These are phyloP conservation scores for Meandrusa payeni DNA, from an alignment of 2,888 invertebrate genomes.

Conservation along the genomic window DNA sequence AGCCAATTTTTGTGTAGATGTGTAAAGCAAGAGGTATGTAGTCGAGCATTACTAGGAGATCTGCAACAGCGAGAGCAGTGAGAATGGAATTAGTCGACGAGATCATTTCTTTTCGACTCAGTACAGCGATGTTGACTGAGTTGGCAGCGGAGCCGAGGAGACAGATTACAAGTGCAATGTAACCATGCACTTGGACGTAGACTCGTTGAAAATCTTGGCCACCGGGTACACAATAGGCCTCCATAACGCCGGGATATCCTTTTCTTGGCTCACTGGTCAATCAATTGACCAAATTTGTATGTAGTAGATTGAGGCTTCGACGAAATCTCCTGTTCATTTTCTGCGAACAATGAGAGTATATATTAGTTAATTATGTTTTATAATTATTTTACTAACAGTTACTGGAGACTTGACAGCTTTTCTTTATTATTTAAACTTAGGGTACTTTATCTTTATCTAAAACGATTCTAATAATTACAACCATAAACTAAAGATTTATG, in stretches of 20 bases:
- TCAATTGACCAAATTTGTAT: too few species aligned
- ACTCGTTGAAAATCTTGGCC: slow-evolving; percentile 80
- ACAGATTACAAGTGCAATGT: slow-evolving; percentile 92
- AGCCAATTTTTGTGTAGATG: slow-evolving; percentile 83
- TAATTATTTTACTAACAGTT: too few species aligned
- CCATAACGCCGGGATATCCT: slow-evolving; percentile 25
- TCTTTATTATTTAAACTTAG: too few species aligned
- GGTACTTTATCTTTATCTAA: too few species aligned
- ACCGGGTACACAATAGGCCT: slow-evolving; percentile 76
- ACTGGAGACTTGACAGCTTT: too few species aligned
- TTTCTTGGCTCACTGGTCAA: not conserved
- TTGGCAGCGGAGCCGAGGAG: slow-evolving; percentile 94
- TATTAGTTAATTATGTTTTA: not conserved
- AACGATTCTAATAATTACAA: too few species aligned
- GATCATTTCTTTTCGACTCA: slow-evolving; percentile 93
- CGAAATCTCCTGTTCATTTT: slow-evolving; percentile 2
- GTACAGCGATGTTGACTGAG: slow-evolving; percentile 92
- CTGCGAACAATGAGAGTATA: slow-evolving; percentile 9
- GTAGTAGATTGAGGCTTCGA: not conserved
- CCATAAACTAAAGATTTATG: too few species aligned
- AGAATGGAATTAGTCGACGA: slow-evolving; percentile 96
- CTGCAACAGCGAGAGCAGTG: slow-evolving; percentile 95
- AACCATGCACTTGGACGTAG: slow-evolving; percentile 90
- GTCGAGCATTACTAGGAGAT: slow-evolving; percentile 95
- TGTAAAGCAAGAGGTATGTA: slow-evolving; percentile 95